A percentile compares a stretch with the other conserved stretches of the same genome.
Conservation (phyloP, 64 coral and sea anemone genomes). For the Dendronephthya gigantea region DNA sequence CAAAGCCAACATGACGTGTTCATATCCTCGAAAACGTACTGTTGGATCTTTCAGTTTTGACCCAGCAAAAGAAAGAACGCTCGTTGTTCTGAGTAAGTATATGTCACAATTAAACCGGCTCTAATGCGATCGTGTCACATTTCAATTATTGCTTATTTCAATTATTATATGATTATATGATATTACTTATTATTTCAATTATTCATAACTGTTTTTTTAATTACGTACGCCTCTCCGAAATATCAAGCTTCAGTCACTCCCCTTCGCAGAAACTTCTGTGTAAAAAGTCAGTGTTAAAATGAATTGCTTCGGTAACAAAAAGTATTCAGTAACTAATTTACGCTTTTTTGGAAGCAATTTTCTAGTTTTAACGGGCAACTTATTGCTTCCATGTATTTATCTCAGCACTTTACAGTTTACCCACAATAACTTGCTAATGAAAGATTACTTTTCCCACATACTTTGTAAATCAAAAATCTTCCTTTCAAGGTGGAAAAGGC, state of each 20-base stretch:
- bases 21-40: not conserved
- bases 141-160: not conserved
- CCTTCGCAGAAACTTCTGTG: too few species aligned
- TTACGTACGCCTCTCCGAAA: too few species aligned
- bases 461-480: not conserved
- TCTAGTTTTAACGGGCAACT: not conserved
- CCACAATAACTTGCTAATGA: not conserved
- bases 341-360: not conserved
- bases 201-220: too few species aligned
- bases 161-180: too few species aligned
- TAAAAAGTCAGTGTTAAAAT: too few species aligned
- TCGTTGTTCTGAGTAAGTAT: not conserved
- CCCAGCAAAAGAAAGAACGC: not conserved
- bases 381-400: not conserved
- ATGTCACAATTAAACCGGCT: not conserved
- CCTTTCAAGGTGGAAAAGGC: not conserved
- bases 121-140: not conserved
- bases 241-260: too few species aligned
- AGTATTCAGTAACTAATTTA: too few species aligned
- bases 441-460: too few species aligned
- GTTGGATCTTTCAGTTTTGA: conserved; percentile 1
- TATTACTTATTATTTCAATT: too few species aligned
- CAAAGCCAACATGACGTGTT: not conserved
- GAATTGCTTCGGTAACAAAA: too few species aligned
- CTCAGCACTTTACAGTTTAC: not conserved